Percentiles rank a stretch among this genome's conserved stretches.
Conservation (phyloP, 2,888 invertebrate species). For the Operophtera brumata region DNA sequence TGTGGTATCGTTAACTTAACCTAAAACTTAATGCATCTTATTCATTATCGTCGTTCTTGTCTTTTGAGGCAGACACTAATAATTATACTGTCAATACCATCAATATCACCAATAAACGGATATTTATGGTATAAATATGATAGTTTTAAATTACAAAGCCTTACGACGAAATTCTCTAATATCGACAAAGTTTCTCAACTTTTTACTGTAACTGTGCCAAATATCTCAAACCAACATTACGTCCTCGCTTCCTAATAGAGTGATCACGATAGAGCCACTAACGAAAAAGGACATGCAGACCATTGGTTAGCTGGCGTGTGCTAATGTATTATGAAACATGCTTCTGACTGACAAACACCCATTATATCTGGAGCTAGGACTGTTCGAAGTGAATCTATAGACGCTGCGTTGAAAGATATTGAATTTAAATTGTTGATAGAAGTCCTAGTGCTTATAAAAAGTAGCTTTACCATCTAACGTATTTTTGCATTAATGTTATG, state of each 20-base stretch:
- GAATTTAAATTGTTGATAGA: conserved; percentile 10
- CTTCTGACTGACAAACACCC: conserved; percentile 29
- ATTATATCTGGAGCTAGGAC: conserved; percentile 18
- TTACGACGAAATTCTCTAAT: too few relatives aligned
- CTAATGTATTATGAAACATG: conserved; percentile 53
- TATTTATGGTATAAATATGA: too few relatives aligned
- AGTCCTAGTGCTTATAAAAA: background rate
- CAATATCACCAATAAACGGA: too few relatives aligned
- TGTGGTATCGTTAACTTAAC: too few relatives aligned
- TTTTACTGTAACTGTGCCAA: conserved; percentile 34
- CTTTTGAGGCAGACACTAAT: too few relatives aligned
- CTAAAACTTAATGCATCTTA: too few relatives aligned
- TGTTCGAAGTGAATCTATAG: conserved; percentile 8
- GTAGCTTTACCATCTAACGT: background rate
- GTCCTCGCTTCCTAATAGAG: conserved; percentile 63
- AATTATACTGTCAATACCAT: too few relatives aligned
- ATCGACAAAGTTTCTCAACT: conserved; percentile 20
- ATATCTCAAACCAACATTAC: conserved; percentile 37
- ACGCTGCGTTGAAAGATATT: background rate
- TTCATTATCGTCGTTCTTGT: too few relatives aligned
- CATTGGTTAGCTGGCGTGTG: conserved; percentile 52
- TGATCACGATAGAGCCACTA: conserved; percentile 62
- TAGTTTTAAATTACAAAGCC: too few relatives aligned
- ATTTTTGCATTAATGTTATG: background rate
- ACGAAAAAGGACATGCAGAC: conserved; percentile 56